Evolutionary conservation across 2,888 invertebrate genomes (phyloP).

Genomic region (Tromatobia lineatoria): DNA sequence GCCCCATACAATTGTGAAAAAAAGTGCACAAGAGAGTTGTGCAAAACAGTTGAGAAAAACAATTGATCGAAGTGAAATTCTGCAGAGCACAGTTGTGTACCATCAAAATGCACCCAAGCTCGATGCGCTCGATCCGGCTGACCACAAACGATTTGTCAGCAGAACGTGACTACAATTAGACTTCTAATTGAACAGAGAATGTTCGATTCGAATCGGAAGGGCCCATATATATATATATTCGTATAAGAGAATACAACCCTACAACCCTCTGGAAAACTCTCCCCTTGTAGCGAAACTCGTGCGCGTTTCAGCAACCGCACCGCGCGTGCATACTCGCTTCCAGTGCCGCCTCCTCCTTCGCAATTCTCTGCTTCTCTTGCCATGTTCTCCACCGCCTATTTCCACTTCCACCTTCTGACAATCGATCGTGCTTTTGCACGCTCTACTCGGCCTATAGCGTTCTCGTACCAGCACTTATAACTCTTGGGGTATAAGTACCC

Average conservation of each 20-base stretch:
- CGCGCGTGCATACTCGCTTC: slow-evolving; percentile 21
- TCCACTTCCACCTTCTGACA: slow-evolving; percentile 36
- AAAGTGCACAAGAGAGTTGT: no score
- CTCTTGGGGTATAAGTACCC: slow-evolving; percentile 42
- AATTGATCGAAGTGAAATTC: no score
- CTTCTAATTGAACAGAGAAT: not conserved
- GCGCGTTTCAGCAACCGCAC: slow-evolving; percentile 47
- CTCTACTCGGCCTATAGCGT: slow-evolving; percentile 38
- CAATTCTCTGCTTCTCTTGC: slow-evolving; percentile 29
- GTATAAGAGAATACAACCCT: slow-evolving; percentile 18
- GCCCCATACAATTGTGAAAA: no score
- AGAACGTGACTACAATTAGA: not conserved
- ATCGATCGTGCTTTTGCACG: slow-evolving; percentile 58
- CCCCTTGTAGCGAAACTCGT: slow-evolving; percentile 50
- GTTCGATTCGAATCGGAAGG: not conserved
- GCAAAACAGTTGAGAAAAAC: no score
- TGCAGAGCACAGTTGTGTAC: no score
- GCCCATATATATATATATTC: not conserved
- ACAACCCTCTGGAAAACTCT: slow-evolving; percentile 45
- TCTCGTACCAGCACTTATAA: slow-evolving; percentile 46
- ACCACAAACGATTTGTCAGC: not conserved
- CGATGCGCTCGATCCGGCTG: no score
- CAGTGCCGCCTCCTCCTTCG: slow-evolving; percentile 29
- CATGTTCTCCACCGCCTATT: slow-evolving; percentile 17
- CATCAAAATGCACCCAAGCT: no score